Base-by-base conservation (phyloP, 2,888 invertebrate genomes). In the Nudaria mundana region DNA sequence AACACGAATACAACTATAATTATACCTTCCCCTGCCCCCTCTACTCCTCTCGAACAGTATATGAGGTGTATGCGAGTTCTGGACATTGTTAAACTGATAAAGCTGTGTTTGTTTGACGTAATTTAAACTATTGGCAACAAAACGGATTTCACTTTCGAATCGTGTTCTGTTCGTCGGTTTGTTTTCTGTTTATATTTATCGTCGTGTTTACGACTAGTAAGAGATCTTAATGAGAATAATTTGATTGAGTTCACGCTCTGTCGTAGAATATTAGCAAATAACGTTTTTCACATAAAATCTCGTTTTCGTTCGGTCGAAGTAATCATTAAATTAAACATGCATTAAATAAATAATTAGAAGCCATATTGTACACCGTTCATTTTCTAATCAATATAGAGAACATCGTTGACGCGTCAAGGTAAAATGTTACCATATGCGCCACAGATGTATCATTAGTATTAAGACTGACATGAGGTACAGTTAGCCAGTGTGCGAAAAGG, bases 1-100 rank as follows among this genome's bases (percentile, higher is more conserved):
- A 56, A 71, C 65, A 59, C 61, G 54, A 59, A 66, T 56, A 64
- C 66, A 57, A 62, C 61, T 68, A 65, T 73, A 71, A 74, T 72
- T 68, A 67, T 66, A 68, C 53, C 56, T 55, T 37, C 63, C 67
- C 33, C 51, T n/a, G 40, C 45, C 60, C 47, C 67, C 59, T 61
- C 48, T 57, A 26, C 47, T 16, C 52, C 40, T 30, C 39, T 37
- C 44, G 48, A 40, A 48, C 54, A 44, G 56, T 48, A 42, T 49
- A 54, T 44, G 20, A 20, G 20, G 2, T 20, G 3, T 20, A 20
- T 36, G 47, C 37, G 26, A 30, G 36, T 44, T 46, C 53, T 52
- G 50, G 37, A 48, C 40, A 44, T 49, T 39, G 38, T 37, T 44
- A 34, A 42, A 48, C 22, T 31, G 28, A 37, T 37, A 41, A 11